Percentiles rank a stretch among this genome's conserved stretches.
phyloP scores from a whole-genome alignment of 92 coral and sea anemone genomes.

The Ricordea florida region DNA sequence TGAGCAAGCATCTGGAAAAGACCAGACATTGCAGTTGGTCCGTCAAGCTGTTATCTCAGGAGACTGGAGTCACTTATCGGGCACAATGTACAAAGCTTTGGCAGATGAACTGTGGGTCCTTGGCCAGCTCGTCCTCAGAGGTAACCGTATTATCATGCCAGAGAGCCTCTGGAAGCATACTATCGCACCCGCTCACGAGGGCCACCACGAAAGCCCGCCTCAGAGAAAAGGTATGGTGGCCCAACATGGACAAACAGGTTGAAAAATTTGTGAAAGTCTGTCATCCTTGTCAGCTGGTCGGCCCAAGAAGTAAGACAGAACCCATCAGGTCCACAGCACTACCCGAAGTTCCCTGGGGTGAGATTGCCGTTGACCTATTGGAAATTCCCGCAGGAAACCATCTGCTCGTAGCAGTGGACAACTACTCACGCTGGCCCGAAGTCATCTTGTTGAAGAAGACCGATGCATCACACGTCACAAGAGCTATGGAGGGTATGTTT shows the following conservation, averaged over 20 bases:
- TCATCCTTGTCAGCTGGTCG: conserved; percentile 58
- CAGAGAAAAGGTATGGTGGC: conserved; percentile 32
- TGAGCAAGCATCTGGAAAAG: not conserved
- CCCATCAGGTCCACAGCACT: conserved; percentile 58
- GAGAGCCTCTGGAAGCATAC: conserved; percentile 28
- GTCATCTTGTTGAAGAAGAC: conserved; percentile 65
- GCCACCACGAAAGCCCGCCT: conserved; percentile 43
- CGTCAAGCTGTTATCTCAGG: conserved; percentile 7
- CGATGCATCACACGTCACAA: conserved; percentile 43
- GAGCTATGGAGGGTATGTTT: conserved; percentile 62
- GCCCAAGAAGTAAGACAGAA: conserved; percentile 60
- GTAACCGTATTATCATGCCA: conserved; percentile 38
- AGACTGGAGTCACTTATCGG: conserved; percentile 27
- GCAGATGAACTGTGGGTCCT: conserved; percentile 37
- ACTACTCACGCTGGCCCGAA: conserved; percentile 74
- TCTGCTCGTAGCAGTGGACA: conserved; percentile 60
- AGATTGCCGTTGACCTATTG: conserved; percentile 41
- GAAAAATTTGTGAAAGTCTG: conserved; percentile 20
- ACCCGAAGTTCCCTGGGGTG: conserved; percentile 67
- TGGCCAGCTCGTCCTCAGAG: conserved; percentile 25
- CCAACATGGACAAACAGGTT: conserved; percentile 43
- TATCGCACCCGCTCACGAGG: conserved; percentile 30
- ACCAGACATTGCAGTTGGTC: not conserved
- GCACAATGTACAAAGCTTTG: conserved; percentile 39
- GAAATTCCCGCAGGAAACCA: conserved; percentile 40